Evolutionary conservation across 1,140 invertebrate species (phyloP).

Genomic region (Drosophila malerkotliana): DNA sequence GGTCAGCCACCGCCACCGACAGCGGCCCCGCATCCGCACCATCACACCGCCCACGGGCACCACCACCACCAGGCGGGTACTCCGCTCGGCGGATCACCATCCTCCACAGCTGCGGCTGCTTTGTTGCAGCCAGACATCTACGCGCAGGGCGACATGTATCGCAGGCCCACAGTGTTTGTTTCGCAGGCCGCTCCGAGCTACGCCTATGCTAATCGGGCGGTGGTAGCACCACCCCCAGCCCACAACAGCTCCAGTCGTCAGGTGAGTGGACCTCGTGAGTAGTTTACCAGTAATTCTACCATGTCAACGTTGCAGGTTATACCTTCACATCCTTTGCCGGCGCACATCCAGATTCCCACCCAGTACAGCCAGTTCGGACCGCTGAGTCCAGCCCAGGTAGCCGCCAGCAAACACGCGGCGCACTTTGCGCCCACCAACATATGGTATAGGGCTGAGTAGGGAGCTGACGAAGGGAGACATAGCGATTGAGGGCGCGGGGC

Average conservation of each 20-base stretch:
- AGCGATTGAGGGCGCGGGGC: constrained; percentile 22
- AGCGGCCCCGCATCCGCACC: constrained; percentile 48
- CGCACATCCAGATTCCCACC: constrained; percentile 91
- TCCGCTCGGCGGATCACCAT: constrained; percentile 78
- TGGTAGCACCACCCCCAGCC: constrained; percentile 92
- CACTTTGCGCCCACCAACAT: constrained; percentile 89
- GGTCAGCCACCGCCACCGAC: constrained; percentile 32
- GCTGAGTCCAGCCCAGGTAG: constrained; percentile 89
- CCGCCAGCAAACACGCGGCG: constrained; percentile 86
- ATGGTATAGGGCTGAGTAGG: constrained; percentile 89
- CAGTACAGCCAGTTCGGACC: constrained; percentile 87
- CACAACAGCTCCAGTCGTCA: constrained; percentile 93
- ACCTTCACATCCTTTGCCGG: constrained; percentile 91
- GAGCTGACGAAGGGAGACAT: constrained; percentile 43
- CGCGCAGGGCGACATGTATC: constrained; percentile 86
- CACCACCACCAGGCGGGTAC: constrained; percentile 82
- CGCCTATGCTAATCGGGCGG: constrained; percentile 86
- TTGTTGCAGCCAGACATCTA: constrained; percentile 85
- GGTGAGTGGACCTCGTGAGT: constrained; percentile 80
- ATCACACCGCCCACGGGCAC: constrained; percentile 40
- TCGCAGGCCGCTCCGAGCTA: constrained; percentile 81
- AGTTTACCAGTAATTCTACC: neutral
- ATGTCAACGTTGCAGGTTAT: constrained; percentile 59
- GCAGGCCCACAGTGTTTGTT: constrained; percentile 87
- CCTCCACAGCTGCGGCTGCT: constrained; percentile 82